These are phyloP conservation scores for Lasioglossum calceatum DNA, from an alignment of 2,888 invertebrate genomes.

Conservation along the genomic window DNA sequence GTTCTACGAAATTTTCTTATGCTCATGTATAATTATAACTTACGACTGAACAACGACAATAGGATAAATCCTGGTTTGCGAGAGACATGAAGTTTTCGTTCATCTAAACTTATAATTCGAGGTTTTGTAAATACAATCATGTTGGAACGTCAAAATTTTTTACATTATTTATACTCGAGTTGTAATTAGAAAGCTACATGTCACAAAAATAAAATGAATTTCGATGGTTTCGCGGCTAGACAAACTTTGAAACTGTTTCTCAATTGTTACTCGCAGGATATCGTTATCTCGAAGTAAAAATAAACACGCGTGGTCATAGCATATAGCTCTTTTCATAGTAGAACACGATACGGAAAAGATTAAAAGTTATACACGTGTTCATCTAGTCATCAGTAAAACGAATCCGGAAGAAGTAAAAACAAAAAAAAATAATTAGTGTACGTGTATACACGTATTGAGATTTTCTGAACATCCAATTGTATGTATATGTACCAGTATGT, in stretches of 20 bases:
- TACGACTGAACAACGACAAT: conserved; percentile 69
- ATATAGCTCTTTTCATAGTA: not conserved
- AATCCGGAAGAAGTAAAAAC: not conserved
- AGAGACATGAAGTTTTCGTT: conserved; percentile 67
- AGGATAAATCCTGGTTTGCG: conserved; percentile 65
- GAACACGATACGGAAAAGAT: not conserved
- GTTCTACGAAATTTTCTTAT: not conserved
- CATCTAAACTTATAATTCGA: conserved; percentile 55
- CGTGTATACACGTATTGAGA: not conserved
- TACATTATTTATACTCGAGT: not conserved
- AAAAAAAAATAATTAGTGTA: not conserved
- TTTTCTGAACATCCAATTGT: not conserved
- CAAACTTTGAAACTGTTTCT: conserved; percentile 5
- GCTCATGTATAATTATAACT: conserved; percentile 42
- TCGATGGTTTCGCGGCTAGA: not conserved
- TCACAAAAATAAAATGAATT: conserved; percentile 11
- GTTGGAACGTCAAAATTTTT: conserved; percentile 32
- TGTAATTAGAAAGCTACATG: conserved; percentile 5
- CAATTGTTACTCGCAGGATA: conserved; percentile 1
- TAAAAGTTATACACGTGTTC: conserved; percentile 4
- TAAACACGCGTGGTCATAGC: not conserved
- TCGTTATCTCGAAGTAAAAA: not conserved
- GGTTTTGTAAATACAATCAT: conserved; percentile 63
- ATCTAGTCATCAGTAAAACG: not conserved
- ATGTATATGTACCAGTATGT: not conserved